Evolutionary conservation across 2,797 vertebrate species (phyloP), one percentile per base, ranked within the genome.

Genomic region (Sebastes glaucus): DNA sequence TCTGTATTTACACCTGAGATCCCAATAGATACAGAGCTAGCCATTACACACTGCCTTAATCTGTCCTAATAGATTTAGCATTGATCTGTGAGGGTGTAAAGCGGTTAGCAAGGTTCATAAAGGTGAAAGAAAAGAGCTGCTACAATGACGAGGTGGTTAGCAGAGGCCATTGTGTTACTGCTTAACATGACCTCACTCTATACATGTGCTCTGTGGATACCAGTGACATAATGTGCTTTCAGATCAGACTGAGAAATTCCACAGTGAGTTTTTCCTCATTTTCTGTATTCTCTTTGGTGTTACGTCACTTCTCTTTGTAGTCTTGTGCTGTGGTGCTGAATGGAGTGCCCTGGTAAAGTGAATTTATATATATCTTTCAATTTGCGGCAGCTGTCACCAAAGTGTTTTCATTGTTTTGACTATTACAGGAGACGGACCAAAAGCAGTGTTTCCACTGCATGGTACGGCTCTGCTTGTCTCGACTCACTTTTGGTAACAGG

Each of bases 1-100:
- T 90, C 85, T 84, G 83, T 89, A 88, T 90, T 93, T 93, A 91
- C 88, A 92, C 86, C 86, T 86, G 62, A 86, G 87, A 91, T 92
- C 87, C 88, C 79, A 56, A 28, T 22, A 87, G 85, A 89, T 78
- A 82, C 65, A 71, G 65, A 78, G 74, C 77, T 88, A 76, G 86
- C 77, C 89, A 87, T 89, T 92, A 90, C 79, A 87, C 85, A 30
- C 72, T 67, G 81, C 76, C 57, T 72, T 88, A 93, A 93, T 89
- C 93, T 88, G 53, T 57, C 27, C 84, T 89, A 91, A 92, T 90
- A 88, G 88, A 91, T 78, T 93, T 90, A 91, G 75, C 86, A 93
- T 90, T 89, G 92, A 94, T 93, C 85, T 88, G 88, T 67, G 56
- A 89, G 68, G 80, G 91, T 84, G 85, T 83, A 83, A 91, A 89